These are phyloP conservation scores for Xestia sexstrigata DNA, from an alignment of 2,888 invertebrate species.

Conservation along the genomic window DNA sequence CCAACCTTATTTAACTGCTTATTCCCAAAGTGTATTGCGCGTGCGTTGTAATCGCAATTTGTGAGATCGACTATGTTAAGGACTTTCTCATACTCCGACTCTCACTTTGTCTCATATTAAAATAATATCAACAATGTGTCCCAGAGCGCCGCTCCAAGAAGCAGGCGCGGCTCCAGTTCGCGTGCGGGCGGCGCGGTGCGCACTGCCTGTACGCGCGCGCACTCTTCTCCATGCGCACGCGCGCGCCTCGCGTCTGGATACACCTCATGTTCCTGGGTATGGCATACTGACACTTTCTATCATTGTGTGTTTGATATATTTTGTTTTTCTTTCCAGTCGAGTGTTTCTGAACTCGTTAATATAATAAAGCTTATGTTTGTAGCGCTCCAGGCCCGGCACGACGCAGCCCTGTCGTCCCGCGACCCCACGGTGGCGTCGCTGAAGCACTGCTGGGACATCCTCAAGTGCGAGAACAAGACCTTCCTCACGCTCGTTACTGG, in stretches of 20 bases:
- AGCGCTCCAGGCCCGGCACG: conserved; percentile 95
- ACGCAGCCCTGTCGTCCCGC: conserved; percentile 94
- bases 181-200: conserved; percentile 96
- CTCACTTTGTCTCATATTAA: background rate
- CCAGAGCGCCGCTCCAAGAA: conserved; percentile 95
- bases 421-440: conserved; percentile 95
- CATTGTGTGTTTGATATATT: background rate
- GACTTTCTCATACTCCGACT: background rate
- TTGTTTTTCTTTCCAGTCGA: background rate
- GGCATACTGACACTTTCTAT: background rate
- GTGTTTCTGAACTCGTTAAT: background rate
- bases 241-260: conserved; percentile 97
- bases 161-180: conserved; percentile 96
- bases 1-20: background rate
- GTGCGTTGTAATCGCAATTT: no score
- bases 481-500: conserved; percentile 98
- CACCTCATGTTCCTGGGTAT: conserved; percentile 96
- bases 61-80: background rate
- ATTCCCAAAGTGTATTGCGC: background rate
- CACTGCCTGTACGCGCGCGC: conserved; percentile 97
- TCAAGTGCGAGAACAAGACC: conserved; percentile 97
- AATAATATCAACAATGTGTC: no score
- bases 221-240: conserved; percentile 94
- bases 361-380: background rate
- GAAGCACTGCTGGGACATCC: conserved; percentile 98